Conservation (phyloP, 2,113 vertebrate species). For the Eurystomus gularis region DNA sequence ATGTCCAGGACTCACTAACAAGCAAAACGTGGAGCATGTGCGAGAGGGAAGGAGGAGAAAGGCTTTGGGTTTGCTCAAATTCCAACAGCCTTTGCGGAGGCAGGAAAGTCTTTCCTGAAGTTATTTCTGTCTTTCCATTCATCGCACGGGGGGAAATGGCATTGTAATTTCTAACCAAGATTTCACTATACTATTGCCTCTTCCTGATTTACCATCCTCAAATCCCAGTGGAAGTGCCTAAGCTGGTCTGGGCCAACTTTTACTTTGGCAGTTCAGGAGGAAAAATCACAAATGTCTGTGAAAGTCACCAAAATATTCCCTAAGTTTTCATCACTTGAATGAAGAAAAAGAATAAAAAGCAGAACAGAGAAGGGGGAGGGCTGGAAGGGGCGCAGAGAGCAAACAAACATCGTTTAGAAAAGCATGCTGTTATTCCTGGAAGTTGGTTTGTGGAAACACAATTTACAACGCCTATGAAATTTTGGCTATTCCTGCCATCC, state of each 20-base stretch:
- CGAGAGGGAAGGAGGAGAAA: not conserved
- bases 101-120: conserved; percentile 47
- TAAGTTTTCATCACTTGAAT: conserved; percentile 47
- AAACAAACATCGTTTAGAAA: conserved; percentile 64
- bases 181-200: conserved; percentile 37
- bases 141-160: conserved; percentile 4
- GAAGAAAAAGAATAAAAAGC: conserved; percentile 48
- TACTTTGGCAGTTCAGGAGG: conserved; percentile 55
- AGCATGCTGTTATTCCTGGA: conserved; percentile 71
- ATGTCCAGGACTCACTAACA: not conserved
- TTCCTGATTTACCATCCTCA: conserved; percentile 61
- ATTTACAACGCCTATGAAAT: conserved; percentile 63
- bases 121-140: conserved; percentile 61
- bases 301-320: conserved; percentile 57
- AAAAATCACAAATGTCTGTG: conserved; percentile 63
- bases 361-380: conserved; percentile 39
- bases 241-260: conserved; percentile 5
- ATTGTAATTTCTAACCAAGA: conserved; percentile 24
- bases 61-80: not conserved
- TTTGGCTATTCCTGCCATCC: conserved; percentile 42
- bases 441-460: conserved; percentile 57
- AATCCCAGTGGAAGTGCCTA: conserved; percentile 52
- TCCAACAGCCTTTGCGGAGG: not conserved
- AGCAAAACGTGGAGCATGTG: not conserved
- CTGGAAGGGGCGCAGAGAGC: conserved; percentile 13